These are phyloP conservation scores for Nyctereutes procyonoides DNA, from an alignment of 2,113 vertebrate genomes.

Conservation along the genomic window DNA sequence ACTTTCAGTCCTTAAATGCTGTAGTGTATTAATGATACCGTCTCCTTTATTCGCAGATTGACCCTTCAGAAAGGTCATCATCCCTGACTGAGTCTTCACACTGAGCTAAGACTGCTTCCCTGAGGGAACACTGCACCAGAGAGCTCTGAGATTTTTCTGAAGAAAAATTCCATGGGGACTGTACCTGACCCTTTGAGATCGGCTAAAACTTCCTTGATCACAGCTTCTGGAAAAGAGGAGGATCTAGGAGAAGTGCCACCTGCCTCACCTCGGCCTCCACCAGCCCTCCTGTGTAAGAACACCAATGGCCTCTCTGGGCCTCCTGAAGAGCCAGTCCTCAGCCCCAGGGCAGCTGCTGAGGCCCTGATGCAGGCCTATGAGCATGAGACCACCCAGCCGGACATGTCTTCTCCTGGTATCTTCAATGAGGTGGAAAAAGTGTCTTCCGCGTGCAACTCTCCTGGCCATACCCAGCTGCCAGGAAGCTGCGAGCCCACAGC, in stretches of 20 bases:
- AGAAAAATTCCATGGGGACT: slow-evolving; percentile 89
- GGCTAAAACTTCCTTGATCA: slow-evolving; percentile 89
- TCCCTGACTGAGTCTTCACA: fast-evolving
- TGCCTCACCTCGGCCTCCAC: slow-evolving; percentile 81
- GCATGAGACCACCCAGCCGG: slow-evolving; percentile 55
- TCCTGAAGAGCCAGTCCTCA: slow-evolving; percentile 58
- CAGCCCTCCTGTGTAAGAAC: slow-evolving; percentile 72
- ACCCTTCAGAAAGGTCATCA: not conserved
- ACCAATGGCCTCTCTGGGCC: slow-evolving; percentile 81
- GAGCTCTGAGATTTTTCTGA: not conserved
- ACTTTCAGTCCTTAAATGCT: slow-evolving; percentile 9
- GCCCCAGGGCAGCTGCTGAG: not conserved
- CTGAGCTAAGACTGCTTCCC: not conserved
- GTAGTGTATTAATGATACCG: slow-evolving; percentile 56
- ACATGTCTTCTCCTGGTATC: slow-evolving; percentile 54
- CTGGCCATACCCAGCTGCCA: not conserved
- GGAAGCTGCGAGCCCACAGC: slow-evolving; percentile 44
- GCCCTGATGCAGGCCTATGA: slow-evolving; percentile 48
- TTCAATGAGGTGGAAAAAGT: slow-evolving; percentile 48
- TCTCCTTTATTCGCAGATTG: slow-evolving; percentile 83
- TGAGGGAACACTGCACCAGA: fast-evolving
- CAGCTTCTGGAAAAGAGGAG: slow-evolving; percentile 87
- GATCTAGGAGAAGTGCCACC: slow-evolving; percentile 84
- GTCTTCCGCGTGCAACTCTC: not conserved
- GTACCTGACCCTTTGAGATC: slow-evolving; percentile 94